A percentile compares a stretch with the other conserved stretches of the same genome.
phyloP scores from a whole-genome alignment of 2,888 invertebrate genomes.

The Melanostoma mellinum region DNA sequence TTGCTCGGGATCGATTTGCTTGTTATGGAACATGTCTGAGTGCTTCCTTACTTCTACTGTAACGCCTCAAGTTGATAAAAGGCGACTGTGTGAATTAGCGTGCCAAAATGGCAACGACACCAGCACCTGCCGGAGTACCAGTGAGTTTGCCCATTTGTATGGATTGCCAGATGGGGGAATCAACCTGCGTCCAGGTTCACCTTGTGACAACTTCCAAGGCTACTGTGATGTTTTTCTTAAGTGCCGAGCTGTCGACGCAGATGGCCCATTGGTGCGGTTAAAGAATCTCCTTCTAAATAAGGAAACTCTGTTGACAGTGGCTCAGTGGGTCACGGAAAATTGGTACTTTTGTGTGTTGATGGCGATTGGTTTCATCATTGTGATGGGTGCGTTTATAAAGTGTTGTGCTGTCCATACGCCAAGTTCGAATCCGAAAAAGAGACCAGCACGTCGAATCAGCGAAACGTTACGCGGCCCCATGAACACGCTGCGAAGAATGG shows the following conservation, averaged over 20 bases:
- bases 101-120: constrained; percentile 92
- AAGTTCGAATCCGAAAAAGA: constrained; percentile 98
- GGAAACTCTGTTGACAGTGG: constrained; percentile 92
- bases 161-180: constrained; percentile 91
- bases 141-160: constrained; percentile 90
- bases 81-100: constrained; percentile 97
- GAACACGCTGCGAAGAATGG: constrained; percentile 95
- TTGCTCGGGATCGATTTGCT: constrained; percentile 97
- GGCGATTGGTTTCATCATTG: constrained; percentile 94
- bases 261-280: constrained; percentile 97
- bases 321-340: constrained; percentile 96
- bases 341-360: constrained; percentile 98
- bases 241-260: constrained; percentile 99
- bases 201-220: constrained; percentile 99
- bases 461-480: constrained; percentile 95
- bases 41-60: constrained; percentile 95
- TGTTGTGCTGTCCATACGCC: constrained; percentile 99
- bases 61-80: constrained; percentile 89
- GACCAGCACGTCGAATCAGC: constrained; percentile 95
- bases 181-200: constrained; percentile 95
- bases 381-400: constrained; percentile 99
- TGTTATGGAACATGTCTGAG: constrained; percentile 96
- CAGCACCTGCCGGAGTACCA: constrained; percentile 91
- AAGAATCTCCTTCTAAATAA: constrained; percentile 97
- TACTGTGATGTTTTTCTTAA: constrained; percentile 99